Percentiles rank a stretch among this genome's conserved stretches.
Conservation (phyloP, 2,797 vertebrate genomes). For the Periparus ater region DNA sequence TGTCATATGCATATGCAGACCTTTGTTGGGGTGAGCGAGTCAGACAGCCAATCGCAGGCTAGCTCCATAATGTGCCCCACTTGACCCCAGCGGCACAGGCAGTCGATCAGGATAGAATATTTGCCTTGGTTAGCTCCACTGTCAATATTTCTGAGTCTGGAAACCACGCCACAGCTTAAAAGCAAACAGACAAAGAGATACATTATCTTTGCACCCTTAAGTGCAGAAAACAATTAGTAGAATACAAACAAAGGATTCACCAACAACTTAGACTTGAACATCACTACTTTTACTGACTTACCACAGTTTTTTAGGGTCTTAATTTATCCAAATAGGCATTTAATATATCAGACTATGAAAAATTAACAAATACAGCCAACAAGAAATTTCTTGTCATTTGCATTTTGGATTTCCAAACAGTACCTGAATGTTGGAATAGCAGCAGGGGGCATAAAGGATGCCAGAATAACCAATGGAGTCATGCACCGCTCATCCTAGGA, state of each 20-base stretch:
- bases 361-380: neutral
- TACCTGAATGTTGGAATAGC: slow-evolving; percentile 90
- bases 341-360: neutral
- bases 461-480: slow-evolving; percentile 85
- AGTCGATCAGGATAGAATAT: slow-evolving; percentile 86
- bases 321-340: neutral
- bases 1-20: slow-evolving; percentile 50
- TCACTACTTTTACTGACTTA: neutral
- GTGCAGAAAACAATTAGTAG: neutral
- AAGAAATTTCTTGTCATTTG: neutral
- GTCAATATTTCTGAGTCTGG: slow-evolving; percentile 83
- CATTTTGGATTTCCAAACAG: neutral
- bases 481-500: slow-evolving; percentile 86
- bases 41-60: slow-evolving; percentile 84
- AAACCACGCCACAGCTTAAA: slow-evolving; percentile 87
- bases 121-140: slow-evolving; percentile 68
- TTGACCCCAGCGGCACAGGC: slow-evolving; percentile 91
- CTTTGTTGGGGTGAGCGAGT: slow-evolving; percentile 67
- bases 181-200: neutral
- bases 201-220: neutral
- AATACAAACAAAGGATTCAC: neutral
- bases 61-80: slow-evolving; percentile 83
- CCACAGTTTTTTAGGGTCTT: neutral
- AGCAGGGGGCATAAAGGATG: slow-evolving; percentile 87
- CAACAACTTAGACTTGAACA: neutral